These are phyloP conservation scores for Endotricha flammealis DNA, from an alignment of 2,888 invertebrate species.

Conservation along the genomic window DNA sequence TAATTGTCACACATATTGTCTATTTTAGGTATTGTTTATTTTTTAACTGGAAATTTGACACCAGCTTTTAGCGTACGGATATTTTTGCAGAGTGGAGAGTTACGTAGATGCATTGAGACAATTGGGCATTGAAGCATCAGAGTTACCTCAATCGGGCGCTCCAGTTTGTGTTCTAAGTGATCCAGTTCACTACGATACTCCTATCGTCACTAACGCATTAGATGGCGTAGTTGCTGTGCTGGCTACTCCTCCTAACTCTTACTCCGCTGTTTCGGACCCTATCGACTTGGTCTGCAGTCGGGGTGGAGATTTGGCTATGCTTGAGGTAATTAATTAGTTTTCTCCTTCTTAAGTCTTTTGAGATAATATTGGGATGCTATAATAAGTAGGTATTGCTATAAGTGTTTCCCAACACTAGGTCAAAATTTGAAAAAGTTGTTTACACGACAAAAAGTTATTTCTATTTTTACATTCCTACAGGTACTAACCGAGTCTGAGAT, in stretches of 20 bases:
- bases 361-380: no score
- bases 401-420: no score
- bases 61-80: not conserved
- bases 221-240: constrained; percentile 68
- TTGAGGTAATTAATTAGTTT: constrained; percentile 79
- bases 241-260: constrained; percentile 89
- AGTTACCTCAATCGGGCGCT: constrained; percentile 49
- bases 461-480: constrained; percentile 31
- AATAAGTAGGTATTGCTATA: no score
- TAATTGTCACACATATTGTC: no score
- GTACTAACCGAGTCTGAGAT: constrained; percentile 83
- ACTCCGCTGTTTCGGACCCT: constrained; percentile 87
- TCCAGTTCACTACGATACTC: constrained; percentile 78
- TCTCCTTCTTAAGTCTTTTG: no score
- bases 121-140: constrained; percentile 80
- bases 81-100: constrained; percentile 71
- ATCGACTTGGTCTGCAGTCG: constrained; percentile 89
- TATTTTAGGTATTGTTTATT: no score
- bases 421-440: no score
- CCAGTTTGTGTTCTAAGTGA: constrained; percentile 63
- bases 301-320: constrained; percentile 86
- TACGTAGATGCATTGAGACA: constrained; percentile 83
- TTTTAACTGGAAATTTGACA: no score
- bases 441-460: not conserved
- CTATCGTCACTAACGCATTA: constrained; percentile 49